phyloP scores from a whole-genome alignment of 2,113 vertebrate genomes.

The Alces alces region DNA sequence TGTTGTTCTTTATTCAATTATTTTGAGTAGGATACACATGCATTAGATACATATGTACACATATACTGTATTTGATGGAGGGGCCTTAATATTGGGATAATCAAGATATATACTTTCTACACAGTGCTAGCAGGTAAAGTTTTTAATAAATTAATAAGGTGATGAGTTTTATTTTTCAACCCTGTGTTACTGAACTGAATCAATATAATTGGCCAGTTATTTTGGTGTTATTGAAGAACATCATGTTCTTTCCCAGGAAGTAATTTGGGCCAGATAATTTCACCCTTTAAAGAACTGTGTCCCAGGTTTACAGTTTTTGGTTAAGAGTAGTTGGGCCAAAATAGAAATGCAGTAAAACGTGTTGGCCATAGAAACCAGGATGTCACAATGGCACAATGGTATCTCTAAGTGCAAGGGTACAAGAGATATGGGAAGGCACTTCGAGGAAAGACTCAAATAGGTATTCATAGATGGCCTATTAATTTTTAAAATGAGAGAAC shows the following conservation, averaged over 20 bases:
- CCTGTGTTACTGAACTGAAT: background rate
- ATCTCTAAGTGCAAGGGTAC: background rate
- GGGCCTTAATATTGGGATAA: background rate
- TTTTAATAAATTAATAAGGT: conserved; percentile 4
- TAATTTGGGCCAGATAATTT: background rate
- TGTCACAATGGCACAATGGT: background rate
- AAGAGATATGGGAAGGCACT: background rate
- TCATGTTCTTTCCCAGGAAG: background rate
- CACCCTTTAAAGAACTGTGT: background rate
- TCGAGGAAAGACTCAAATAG: background rate
- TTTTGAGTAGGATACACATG: background rate
- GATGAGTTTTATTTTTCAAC: background rate
- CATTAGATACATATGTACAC: background rate
- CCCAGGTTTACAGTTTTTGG: background rate
- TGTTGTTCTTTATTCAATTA: background rate
- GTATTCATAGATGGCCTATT: background rate
- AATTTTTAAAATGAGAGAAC: background rate
- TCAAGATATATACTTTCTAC: background rate
- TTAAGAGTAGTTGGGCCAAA: background rate
- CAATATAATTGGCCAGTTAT: background rate
- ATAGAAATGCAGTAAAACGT: background rate
- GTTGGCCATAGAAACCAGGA: background rate
- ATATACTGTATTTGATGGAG: background rate
- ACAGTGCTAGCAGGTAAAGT: background rate
- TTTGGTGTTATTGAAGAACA: background rate